These are phyloP conservation scores for Bergia sp. DNA, from an alignment of 92 coral and sea anemone genomes.

Conservation along the genomic window DNA sequence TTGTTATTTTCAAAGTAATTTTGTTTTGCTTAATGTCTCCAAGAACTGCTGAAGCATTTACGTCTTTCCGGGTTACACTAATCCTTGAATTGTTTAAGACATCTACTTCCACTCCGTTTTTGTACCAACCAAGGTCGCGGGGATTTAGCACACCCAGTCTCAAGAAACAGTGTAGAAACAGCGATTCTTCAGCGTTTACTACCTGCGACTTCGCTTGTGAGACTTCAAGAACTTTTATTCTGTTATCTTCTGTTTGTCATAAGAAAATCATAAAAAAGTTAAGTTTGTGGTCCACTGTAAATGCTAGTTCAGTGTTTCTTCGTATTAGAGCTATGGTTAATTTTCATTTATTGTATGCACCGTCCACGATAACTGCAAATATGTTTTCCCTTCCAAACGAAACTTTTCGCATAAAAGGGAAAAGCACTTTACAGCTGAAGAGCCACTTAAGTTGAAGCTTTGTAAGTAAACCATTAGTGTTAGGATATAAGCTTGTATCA, in stretches of 20 bases:
- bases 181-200: constrained; percentile 1
- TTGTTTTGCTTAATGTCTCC: background rate
- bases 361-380: no score
- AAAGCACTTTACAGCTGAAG: no score
- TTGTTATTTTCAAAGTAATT: background rate
- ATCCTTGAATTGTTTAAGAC: background rate
- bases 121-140: constrained; percentile 28
- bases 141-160: background rate
- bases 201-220: background rate
- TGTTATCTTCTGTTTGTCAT: background rate
- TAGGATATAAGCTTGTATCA: no score
- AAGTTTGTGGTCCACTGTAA: background rate
- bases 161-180: constrained; percentile 19
- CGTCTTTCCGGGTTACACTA: background rate
- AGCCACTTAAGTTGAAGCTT: no score
- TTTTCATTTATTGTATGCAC: no score
- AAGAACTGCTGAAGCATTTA: constrained; percentile 1
- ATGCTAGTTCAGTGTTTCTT: no score
- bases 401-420: no score
- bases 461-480: no score
- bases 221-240: background rate
- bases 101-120: background rate
- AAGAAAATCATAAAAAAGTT: no score
- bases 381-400: no score
- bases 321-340: no score